Base-by-base conservation (phyloP, 2,113 vertebrate species). In the Abramis brama region DNA sequence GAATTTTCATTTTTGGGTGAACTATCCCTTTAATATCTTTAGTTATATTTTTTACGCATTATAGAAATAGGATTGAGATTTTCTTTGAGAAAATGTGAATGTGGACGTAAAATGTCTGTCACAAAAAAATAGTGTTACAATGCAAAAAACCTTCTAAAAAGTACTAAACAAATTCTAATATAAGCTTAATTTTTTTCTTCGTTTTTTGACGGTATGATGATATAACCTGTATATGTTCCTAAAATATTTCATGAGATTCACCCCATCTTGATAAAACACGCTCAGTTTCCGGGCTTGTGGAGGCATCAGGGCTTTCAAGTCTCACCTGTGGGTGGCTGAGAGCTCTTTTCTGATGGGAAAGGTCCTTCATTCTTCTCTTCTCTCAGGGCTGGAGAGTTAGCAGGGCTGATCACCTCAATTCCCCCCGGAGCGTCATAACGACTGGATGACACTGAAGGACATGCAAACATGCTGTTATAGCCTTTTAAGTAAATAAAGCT, bases 321-420 rank as follows among this genome's bases (percentile, higher is more conserved):
- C 94, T 88, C 93, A 99, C 98, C 94, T 93, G 97, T 93, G 88
- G 94, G 85, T 87, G 95, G 96, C 86, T 94, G 95, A 88, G 90
- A 93, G 79, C 92, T 87, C 90, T 96, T 96, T 70, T 97, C 96
- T 27, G 93, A 94, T 5, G 91, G 94, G 79, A 95, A 96, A 10
- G 84, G 86, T 90, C 93, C 88, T 87, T 92, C 95, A 21, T 89
- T 95, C 93, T 93, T 99, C 91, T 97, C 97, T 90, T 96, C 97
- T 82, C 95, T 70, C 3, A 95, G 97, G 27, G 95, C 96, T 12
- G 98, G 98, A 13, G 98, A 99, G 91, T 91, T 96, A 86, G 97
- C 97, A 64, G 98, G 98, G 86, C 98, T 99, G 76, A 99, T 98
- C 87, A 98, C 97, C 93, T 99, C 98, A 78, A 99, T 98, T 82